Base-by-base conservation (phyloP, 2,888 invertebrate genomes). In the Kryphioiulus occultus region DNA sequence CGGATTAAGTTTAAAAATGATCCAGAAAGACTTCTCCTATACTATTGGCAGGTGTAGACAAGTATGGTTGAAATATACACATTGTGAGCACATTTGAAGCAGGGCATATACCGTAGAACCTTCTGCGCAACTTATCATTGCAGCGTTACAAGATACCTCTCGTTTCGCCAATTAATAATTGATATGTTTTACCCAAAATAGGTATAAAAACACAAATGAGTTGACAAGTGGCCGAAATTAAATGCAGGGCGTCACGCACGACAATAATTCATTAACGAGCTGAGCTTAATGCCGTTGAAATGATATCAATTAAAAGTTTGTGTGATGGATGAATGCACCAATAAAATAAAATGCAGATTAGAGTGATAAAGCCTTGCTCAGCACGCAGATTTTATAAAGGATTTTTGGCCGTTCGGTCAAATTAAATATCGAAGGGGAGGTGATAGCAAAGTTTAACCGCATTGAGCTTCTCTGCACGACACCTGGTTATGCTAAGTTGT, bases 281-380 rank as follows among this genome's bases (percentile, higher is more conserved):
- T 1, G 26, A 26, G 26, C 68, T 59, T 19, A 59, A 59, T n/a
- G 12, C 59, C 4, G 59, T 9, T 68, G 68, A 26, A 68, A 26
- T 68, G 5, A 26, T 68, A 68, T 68, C 68, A 68, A 68, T 68
- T 68, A 68, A 68, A 19, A 68, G 68, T 68, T 26, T 68, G 26
- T 22, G 68, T 68, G 68, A 68, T 68, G 68, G 68, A 68, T 68
- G 68, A 68, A 68, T 68, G 22, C 68, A 68, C 68, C 68, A 68
- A 68, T 68, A 68, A 68, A 68, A 68, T 68, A 68, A 68, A 68
- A 68, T 68, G 68, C 68, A 68, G 68, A 68, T 68, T 68, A 68
- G 26, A 2, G 12, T 68, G 68, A 68, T 68, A 68, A 68, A 68
- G 68, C 26, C 68, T 9, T 0, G 68, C 26, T 68, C 68, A 4